Percentiles rank a stretch among this genome's conserved stretches.
Conservation (phyloP, 37 sponge, comb jelly and placozoan genomes). For the Mnemiopsis leidyi region DNA sequence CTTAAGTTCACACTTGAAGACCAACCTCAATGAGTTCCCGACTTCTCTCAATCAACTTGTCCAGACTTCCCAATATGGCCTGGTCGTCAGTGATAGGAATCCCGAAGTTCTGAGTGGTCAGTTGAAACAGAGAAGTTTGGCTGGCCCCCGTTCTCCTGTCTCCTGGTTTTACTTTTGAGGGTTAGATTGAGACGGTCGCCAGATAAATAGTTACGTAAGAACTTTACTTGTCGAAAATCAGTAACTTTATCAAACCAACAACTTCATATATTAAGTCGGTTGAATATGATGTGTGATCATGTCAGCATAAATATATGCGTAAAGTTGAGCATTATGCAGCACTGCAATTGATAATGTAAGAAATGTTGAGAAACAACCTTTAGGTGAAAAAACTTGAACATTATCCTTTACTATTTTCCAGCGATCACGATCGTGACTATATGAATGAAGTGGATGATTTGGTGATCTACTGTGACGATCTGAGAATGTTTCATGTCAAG, state of each 20-base stretch:
- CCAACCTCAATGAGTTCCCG: slow-evolving; percentile 62
- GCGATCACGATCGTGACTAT: not conserved
- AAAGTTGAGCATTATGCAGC: too few relatives aligned
- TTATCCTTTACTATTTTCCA: not conserved
- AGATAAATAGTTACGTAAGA: too few relatives aligned
- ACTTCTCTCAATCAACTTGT: slow-evolving; percentile 16
- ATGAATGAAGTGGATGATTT: not conserved
- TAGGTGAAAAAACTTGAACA: not conserved
- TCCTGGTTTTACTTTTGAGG: slow-evolving; percentile 42
- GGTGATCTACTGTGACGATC: not conserved
- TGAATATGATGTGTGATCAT: too few relatives aligned
- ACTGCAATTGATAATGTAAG: too few relatives aligned
- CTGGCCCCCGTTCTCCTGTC: not conserved
- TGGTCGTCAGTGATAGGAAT: slow-evolving; percentile 57
- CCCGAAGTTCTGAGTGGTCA: slow-evolving; percentile 60
- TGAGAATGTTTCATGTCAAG: too few relatives aligned
- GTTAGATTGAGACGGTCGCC: too few relatives aligned
- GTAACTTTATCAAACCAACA: too few relatives aligned
- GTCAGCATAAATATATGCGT: too few relatives aligned
- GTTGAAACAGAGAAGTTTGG: slow-evolving; percentile 31
- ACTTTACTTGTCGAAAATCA: too few relatives aligned
- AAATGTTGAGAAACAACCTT: too few relatives aligned
- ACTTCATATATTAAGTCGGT: too few relatives aligned
- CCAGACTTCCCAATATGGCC: slow-evolving; percentile 33
- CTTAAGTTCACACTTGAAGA: too few relatives aligned